A percentile compares a stretch with the other conserved stretches of the same genome.
These are phyloP conservation scores for Chionomys nivalis DNA, from an alignment of 2,113 vertebrate genomes.

Conservation along the genomic window DNA sequence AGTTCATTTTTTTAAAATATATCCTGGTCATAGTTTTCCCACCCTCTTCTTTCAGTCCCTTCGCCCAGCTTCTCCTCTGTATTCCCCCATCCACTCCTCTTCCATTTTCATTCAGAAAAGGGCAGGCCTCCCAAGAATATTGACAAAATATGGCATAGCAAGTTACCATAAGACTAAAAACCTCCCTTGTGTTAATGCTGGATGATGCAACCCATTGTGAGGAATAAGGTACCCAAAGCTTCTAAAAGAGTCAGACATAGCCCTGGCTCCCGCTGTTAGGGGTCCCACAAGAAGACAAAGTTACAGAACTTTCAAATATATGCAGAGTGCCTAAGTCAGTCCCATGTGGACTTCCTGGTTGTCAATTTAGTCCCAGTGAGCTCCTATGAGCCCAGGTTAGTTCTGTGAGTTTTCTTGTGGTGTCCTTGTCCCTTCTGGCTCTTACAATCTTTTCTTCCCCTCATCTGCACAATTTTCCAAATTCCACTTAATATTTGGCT, in stretches of 20 bases:
- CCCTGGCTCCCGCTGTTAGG: neutral
- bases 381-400: neutral
- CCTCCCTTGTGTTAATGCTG: neutral
- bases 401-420: neutral
- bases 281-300: neutral
- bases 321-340: neutral
- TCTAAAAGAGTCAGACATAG: neutral
- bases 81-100: neutral
- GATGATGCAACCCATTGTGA: neutral
- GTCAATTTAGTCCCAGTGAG: neutral
- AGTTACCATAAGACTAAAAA: neutral
- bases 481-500: neutral
- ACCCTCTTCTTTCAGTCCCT: neutral
- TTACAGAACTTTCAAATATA: neutral
- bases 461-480: neutral
- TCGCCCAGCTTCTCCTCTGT: neutral
- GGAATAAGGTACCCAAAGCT: neutral
- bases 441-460: neutral
- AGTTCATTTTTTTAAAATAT: neutral
- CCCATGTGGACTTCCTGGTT: too few species aligned
- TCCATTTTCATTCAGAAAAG: neutral
- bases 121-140: neutral
- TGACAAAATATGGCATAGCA: neutral
- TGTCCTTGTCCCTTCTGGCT: neutral
- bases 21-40: neutral